Conservation (phyloP, 2,888 invertebrate genomes). For the Stenodema calcarata region DNA sequence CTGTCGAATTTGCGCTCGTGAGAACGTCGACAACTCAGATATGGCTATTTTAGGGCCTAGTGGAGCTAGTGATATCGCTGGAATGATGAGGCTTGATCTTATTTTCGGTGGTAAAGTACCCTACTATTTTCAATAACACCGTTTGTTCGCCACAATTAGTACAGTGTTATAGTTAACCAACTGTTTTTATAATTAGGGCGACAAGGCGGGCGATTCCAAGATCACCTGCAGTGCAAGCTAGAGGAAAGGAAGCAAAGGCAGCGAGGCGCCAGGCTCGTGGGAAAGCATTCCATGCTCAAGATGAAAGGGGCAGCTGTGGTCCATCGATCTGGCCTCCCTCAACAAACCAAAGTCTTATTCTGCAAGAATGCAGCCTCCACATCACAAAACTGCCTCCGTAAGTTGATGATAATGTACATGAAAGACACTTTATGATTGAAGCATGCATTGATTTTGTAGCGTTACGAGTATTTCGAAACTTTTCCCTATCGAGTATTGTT, state of each 20-base stretch:
- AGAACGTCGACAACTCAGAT: conserved; percentile 67
- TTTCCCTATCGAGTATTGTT: background rate
- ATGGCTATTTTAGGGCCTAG: conserved; percentile 63
- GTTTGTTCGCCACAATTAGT: too few relatives aligned
- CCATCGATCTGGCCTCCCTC: conserved; percentile 59
- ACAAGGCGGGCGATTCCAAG: conserved; percentile 66
- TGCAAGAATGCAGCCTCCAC: conserved; percentile 49
- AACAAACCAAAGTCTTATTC: conserved; percentile 51
- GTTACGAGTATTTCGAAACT: background rate
- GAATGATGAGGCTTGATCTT: conserved; percentile 67
- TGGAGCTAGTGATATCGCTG: conserved; percentile 64
- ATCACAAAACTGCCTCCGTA: conserved; percentile 52
- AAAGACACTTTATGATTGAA: background rate
- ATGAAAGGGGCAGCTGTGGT: conserved; percentile 54
- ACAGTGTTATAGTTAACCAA: too few relatives aligned
- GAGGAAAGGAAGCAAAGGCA: conserved; percentile 66
- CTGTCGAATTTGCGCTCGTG: conserved; percentile 85
- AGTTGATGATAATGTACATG: background rate
- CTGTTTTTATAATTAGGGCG: conserved; percentile 2
- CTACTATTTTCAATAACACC: background rate
- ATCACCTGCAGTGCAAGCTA: conserved; percentile 67
- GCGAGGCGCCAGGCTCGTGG: conserved; percentile 60
- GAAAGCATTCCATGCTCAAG: conserved; percentile 56
- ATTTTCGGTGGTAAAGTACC: conserved; percentile 63
- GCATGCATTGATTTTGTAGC: background rate